Base-by-base conservation (phyloP, 2,113 vertebrate genomes). In the Panthera tigris region DNA sequence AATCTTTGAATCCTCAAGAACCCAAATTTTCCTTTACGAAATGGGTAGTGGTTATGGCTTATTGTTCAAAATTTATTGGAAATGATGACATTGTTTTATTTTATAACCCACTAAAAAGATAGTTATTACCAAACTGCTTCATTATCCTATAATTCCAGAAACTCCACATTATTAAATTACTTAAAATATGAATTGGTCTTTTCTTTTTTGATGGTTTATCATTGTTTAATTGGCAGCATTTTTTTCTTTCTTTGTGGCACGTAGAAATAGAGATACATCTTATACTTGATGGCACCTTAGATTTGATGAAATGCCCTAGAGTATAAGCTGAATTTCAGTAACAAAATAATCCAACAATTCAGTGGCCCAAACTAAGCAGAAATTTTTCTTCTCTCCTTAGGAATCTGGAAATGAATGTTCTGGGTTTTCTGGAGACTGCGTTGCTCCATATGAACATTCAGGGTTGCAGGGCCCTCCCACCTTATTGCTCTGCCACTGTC, bases 1-100 rank as follows among this genome's bases (percentile, higher is more conserved):
- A 74, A 63, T 13, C 13, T 90, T 96, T 92, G 78, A 71, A 87
- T 79, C 14, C 36, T 66, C n/a, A 89, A 88, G 23, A 94, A 25
- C 36, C 31, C 76, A 41, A 39, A 80, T 11, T 83, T 95, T 61
- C 13, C 33, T 92, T 94, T 94, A 88, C 23, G 48, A 94, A 97
- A 79, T 50, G 39, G 29, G 18, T 33, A 45, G 7, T 55, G 61
- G 41, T 65, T 82, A 61, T 21, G 84, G 19, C 29, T 65, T 92
- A 74, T 86, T 91, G 36, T 83, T 89, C 25, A 78, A 92, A 78
- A 78, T 65, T 31, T 91, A 71, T 33, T 96, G 33, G 88, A 87
- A 92, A 92, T 74, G 39, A 96, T 92, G 66, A 41, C 78, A 93
- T 94, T 84, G 29, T 88, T 83, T 95, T 90, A 79, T 82, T 94